Conservation (phyloP, 2,113 vertebrate genomes). For the Peromyscus maniculatus region DNA sequence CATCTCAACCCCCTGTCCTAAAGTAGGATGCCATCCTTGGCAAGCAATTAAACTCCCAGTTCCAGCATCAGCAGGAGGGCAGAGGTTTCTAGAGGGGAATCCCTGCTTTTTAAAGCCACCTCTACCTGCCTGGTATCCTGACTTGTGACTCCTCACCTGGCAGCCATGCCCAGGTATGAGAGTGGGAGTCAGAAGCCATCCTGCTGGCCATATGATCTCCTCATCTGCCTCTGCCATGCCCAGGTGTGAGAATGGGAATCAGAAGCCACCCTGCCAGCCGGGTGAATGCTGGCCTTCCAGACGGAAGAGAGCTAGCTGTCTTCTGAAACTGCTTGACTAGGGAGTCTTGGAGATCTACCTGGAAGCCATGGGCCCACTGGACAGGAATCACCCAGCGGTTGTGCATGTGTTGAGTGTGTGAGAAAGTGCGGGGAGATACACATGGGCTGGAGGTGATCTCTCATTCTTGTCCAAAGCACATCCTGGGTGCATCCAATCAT, state of each 20-base stretch:
- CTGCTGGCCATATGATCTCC: neutral
- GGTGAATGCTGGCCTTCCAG: too few species aligned
- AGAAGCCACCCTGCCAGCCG: neutral
- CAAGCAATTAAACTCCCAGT: neutral
- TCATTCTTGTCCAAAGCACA: neutral
- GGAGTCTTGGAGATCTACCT: neutral
- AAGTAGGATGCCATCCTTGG: neutral
- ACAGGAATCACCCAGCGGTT: neutral
- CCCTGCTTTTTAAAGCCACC: neutral
- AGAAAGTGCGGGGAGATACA: fast-evolving
- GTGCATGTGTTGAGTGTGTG: neutral
- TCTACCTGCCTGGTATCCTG: fast-evolving
- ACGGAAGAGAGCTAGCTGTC: neutral
- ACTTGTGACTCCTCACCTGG: fast-evolving
- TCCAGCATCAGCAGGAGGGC: neutral
- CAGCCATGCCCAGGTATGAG: too few species aligned
- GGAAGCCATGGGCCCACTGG: neutral
- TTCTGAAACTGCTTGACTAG: neutral
- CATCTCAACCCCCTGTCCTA: neutral
- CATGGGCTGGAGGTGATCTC: neutral
- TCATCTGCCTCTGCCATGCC: neutral
- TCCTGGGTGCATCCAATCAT: neutral
- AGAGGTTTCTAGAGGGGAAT: neutral
- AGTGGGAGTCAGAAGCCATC: neutral
- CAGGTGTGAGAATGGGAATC: too few species aligned